Base-by-base conservation (phyloP, 2,797 vertebrate species). In the Thripadectes ignobilis region DNA sequence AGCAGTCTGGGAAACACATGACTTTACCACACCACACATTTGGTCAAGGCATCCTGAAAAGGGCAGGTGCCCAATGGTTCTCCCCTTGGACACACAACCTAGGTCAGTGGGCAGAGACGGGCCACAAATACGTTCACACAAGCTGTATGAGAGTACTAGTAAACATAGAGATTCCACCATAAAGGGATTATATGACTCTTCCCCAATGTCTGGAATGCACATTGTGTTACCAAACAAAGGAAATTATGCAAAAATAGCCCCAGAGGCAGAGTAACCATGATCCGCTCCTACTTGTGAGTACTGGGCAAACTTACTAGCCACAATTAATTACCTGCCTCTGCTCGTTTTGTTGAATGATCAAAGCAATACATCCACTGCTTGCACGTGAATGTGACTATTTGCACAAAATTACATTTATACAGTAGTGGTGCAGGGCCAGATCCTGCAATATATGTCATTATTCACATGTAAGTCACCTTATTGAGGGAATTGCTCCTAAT, bases 251-350 rank as follows among this genome's bases (percentile, higher is more conserved):
- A 83, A 92, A 49, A 57, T 12, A 93, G 80, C n/a, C 79, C 91
- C 96, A 91, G 69, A 95, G 96, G 94, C 93, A 84, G 83, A 96
- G 67, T 63, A 97, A 85, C 74, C 69, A 74, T 48, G 92, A 91
- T 84, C 58, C 8, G 2, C 85, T 96, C 78, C 86, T 84, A 68
- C 74, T 81, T 93, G 74, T 89, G 78, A 93, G 77, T 38, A 82
- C 57, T 85, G 88, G 72, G 72, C 91, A 96, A 92, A 93, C 80
- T 93, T 92, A 81, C 80, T 76, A 93, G 89, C 91, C 95, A 95
- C 92, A 96, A 96, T 94, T 96, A 96, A 95, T 94, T 92, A 88
- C 94, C 72, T 91, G 93, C 61, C 90, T 91, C 80, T 97, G 94
- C 87, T 95, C 36, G 0, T 93, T 96, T 72, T 92, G 74, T 87